Conservation (phyloP, 2,888 invertebrate genomes). For the Meiosimyza platycephala region DNA sequence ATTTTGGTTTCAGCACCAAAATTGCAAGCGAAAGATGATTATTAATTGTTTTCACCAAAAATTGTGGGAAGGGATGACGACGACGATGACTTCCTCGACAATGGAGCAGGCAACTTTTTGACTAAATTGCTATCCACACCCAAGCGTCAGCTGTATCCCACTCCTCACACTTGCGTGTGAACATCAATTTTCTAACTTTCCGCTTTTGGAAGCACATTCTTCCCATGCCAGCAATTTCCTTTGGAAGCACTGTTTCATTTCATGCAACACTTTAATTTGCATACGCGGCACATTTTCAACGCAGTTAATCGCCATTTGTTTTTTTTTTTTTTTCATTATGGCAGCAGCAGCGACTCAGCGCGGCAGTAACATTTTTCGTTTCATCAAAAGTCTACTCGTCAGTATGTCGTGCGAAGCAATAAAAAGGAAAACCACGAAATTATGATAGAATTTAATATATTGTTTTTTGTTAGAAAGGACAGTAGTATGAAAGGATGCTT, state of each 20-base stretch:
- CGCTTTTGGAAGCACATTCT: neutral
- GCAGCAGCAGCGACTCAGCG: too few species aligned
- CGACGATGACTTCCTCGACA: too few species aligned
- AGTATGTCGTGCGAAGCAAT: conserved; percentile 39
- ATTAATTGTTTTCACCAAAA: too few species aligned
- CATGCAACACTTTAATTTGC: conserved; percentile 34
- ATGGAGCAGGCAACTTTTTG: too few species aligned
- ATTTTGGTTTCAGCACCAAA: too few species aligned
- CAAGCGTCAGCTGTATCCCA: too few species aligned
- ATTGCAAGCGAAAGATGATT: too few species aligned
- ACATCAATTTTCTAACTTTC: conserved; percentile 6
- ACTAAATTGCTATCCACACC: too few species aligned
- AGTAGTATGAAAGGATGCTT: conserved; percentile 2
- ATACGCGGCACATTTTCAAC: conserved; percentile 36
- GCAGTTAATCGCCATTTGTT: conserved; percentile 28
- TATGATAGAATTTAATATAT: neutral
- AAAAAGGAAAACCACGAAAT: conserved; percentile 26
- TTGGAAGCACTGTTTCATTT: neutral
- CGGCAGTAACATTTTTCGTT: conserved; percentile 1
- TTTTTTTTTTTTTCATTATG: neutral
- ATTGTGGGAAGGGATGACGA: too few species aligned
- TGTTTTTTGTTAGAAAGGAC: neutral
- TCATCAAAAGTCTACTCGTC: conserved; percentile 43
- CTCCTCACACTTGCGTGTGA: too few species aligned
- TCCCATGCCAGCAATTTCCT: neutral